Percentiles rank a stretch among this genome's conserved stretches.
Evolutionary conservation across 1,140 invertebrate genomes (phyloP).

Genomic region (Hesperophylax magnus): DNA sequence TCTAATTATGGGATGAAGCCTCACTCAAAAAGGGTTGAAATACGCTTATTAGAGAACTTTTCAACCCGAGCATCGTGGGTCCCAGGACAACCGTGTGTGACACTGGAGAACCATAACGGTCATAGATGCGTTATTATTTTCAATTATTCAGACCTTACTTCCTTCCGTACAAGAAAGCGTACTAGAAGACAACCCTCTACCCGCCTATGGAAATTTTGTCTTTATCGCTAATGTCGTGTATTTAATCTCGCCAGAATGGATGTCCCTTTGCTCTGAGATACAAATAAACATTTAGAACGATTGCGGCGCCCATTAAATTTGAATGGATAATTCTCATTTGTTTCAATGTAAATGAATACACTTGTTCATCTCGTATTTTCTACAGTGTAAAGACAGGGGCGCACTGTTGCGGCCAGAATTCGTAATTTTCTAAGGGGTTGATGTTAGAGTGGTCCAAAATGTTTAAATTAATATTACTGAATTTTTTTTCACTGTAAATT

Average conservation of each 20-base stretch:
- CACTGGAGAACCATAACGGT: neutral
- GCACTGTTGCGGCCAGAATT: too few species aligned
- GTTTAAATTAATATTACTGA: too few species aligned
- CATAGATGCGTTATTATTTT: constrained; percentile 39
- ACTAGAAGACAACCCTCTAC: neutral
- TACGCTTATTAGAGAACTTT: neutral
- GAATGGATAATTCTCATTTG: constrained; percentile 27
- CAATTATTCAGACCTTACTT: constrained; percentile 23
- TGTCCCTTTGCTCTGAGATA: constrained; percentile 22
- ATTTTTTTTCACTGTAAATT: too few species aligned
- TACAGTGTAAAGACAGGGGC: too few species aligned
- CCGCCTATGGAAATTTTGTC: constrained; percentile 12
- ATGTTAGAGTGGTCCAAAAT: too few species aligned
- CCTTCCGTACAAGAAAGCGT: constrained; percentile 2
- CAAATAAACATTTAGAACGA: constrained; percentile 26
- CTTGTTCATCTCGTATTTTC: neutral
- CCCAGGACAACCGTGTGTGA: neutral
- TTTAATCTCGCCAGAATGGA: constrained; percentile 29
- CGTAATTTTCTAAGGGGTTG: too few species aligned
- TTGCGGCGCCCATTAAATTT: constrained; percentile 18
- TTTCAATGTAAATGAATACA: constrained; percentile 16
- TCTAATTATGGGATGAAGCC: too few species aligned
- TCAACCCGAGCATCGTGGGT: neutral
- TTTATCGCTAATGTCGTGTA: constrained; percentile 23
- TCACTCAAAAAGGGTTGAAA: neutral